Evolutionary conservation across 1,140 invertebrate species (phyloP).

Genomic region (Zaprionus africanus): DNA sequence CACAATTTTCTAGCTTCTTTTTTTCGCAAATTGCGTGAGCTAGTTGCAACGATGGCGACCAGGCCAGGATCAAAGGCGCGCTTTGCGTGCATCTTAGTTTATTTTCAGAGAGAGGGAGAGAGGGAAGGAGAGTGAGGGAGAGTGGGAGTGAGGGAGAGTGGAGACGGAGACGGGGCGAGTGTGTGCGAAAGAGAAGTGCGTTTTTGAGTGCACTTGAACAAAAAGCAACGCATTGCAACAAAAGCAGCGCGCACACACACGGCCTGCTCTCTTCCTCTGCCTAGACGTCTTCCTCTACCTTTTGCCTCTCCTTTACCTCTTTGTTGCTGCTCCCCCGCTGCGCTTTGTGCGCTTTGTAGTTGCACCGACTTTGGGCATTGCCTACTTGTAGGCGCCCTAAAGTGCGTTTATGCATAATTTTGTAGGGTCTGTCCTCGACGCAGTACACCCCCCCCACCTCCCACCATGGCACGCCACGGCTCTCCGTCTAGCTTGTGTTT

Average conservation of each 20-base stretch:
- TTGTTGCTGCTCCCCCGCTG: conserved; percentile 13
- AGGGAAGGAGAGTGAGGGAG: neutral
- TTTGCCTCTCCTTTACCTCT: neutral
- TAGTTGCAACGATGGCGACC: conserved; percentile 49
- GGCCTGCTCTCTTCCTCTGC: neutral
- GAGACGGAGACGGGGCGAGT: neutral
- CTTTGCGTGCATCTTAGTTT: conserved; percentile 61
- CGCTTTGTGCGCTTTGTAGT: conserved; percentile 69
- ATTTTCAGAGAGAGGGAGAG: conserved; percentile 3
- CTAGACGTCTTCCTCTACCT: no score
- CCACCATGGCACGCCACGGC: neutral
- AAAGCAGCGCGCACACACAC: conserved; percentile 20
- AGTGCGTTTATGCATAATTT: conserved; percentile 82
- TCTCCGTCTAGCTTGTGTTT: neutral
- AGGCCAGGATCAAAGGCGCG: conserved; percentile 75
- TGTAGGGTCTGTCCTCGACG: conserved; percentile 38
- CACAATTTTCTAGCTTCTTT: conserved; percentile 32
- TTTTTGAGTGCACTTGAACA: conserved; percentile 76
- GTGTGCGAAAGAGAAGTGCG: conserved; percentile 57
- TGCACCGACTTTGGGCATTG: conserved; percentile 62
- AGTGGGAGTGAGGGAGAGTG: neutral
- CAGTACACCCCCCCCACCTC: neutral
- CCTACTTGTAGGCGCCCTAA: conserved; percentile 80
- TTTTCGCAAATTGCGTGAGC: conserved; percentile 75
- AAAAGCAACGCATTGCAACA: conserved; percentile 72